Base-by-base conservation (phyloP, 2,113 vertebrate genomes). In the Spea multiplicata region DNA sequence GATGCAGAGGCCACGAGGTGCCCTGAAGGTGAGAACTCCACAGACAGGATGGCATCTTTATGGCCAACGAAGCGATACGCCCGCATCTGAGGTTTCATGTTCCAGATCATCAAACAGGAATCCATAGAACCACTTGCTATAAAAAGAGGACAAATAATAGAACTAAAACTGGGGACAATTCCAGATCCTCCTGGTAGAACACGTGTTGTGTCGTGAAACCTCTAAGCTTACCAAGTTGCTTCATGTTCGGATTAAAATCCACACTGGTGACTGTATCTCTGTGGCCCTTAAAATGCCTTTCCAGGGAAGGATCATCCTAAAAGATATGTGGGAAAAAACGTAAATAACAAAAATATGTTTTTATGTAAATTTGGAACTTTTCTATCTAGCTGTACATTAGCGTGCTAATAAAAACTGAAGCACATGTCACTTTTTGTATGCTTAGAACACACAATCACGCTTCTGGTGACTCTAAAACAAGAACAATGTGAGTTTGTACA, bases 11-110 rank as follows among this genome's bases (percentile, higher is more conserved):
- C 97, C 66, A 99, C 88, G 14, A 99, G 89, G 76, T 98, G 95
- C 57, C 96, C 97, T 0, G 96, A 98, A 3, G 97, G 95, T 45
- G 97, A 98, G 87, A 98, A 99, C 67, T 96, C 94, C n/a, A 98
- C 93, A 2, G 91, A 95, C 66, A 85, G 84, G 73, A 99, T 89
- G 0, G 94, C 94, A 0, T 98, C 97, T 86, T 95, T 97, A 87
- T 99, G 97, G 62, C 96, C 97, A 6, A 91, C 83, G 6, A 98
- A 98, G 71, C 94, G 95, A 88, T 96, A 99, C 0, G 96, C 94
- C 76, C 96, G 93, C 89, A 93, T 93, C 87, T 97, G 95, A 71
- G 96, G 89, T 78, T 93, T 97, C 94, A 96, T 93, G 80, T 94
- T 96, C 97, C 97, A 99, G 77, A 99, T 91, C 96, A 98, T 98